Evolutionary conservation across 2,888 invertebrate genomes (phyloP).

Genomic region (Thecocarcelia acutangulata): DNA sequence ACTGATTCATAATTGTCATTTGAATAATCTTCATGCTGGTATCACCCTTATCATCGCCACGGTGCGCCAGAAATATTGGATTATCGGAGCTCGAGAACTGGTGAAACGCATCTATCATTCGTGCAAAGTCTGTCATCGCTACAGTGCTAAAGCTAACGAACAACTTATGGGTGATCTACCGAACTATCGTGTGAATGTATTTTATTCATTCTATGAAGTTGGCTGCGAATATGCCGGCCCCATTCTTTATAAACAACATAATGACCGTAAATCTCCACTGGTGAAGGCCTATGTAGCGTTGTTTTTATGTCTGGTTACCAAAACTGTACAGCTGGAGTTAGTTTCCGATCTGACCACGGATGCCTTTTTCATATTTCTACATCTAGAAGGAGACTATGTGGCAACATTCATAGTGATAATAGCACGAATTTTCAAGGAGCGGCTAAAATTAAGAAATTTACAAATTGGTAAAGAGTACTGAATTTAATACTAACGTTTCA

Average conservation of each 20-base stretch:
- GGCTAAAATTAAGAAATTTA: too few relatives aligned
- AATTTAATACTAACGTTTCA: conserved; percentile 54
- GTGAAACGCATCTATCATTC: too few relatives aligned
- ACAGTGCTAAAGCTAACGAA: conserved; percentile 1
- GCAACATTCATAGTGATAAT: too few relatives aligned
- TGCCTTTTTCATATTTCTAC: too few relatives aligned
- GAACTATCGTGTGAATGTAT: conserved; percentile 23
- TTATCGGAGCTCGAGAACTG: conserved; percentile 19
- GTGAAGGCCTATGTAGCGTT: too few relatives aligned
- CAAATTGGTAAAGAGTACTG: too few relatives aligned
- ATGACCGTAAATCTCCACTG: conserved; percentile 24
- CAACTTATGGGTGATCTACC: conserved; percentile 20
- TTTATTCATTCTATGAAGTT: conserved; percentile 37
- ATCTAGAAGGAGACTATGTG: too few relatives aligned
- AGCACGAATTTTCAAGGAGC: too few relatives aligned
- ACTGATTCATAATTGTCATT: conserved; percentile 4
- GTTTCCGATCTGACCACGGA: too few relatives aligned
- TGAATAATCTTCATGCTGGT: conserved; percentile 25
- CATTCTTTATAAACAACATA: conserved; percentile 21
- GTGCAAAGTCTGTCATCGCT: conserved; percentile 22
- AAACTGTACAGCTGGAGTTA: too few relatives aligned
- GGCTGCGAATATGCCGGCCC: conserved; percentile 44
- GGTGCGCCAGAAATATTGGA: conserved; percentile 16
- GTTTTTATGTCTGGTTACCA: too few relatives aligned
- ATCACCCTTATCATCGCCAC: conserved; percentile 12